These are phyloP conservation scores for Eupithecia centaureata DNA, from an alignment of 2,888 invertebrate species.

Conservation along the genomic window DNA sequence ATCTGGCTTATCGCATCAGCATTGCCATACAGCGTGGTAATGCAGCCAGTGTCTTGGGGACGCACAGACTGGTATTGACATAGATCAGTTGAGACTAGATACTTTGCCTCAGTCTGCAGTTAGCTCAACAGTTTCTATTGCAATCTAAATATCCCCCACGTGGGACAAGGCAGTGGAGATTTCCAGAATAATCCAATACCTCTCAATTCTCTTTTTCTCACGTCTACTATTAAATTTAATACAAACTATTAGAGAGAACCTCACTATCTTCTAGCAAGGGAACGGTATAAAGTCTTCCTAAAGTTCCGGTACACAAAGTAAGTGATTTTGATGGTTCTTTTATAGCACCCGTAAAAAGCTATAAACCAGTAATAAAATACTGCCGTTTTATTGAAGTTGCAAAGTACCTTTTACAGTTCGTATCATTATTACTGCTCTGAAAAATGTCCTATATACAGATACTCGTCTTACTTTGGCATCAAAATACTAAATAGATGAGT, in stretches of 20 bases:
- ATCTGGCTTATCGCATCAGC: too few relatives aligned
- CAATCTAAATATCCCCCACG: too few relatives aligned
- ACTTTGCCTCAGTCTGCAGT: too few relatives aligned
- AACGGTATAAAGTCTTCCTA: slow-evolving; percentile 18
- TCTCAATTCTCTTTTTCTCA: too few relatives aligned
- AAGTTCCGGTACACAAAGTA: slow-evolving; percentile 23
- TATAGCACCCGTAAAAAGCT: slow-evolving; percentile 36
- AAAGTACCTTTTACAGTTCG: slow-evolving; percentile 1
- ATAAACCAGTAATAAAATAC: slow-evolving; percentile 17
- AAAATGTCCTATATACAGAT: neutral
- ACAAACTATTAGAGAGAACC: neutral
- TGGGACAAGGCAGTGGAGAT: too few relatives aligned
- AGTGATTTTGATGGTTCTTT: slow-evolving; percentile 37
- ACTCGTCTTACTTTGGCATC: neutral
- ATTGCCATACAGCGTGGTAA: too few relatives aligned
- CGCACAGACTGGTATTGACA: too few relatives aligned
- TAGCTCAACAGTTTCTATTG: too few relatives aligned
- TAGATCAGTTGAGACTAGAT: too few relatives aligned
- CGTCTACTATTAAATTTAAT: neutral
- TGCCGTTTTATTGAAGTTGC: slow-evolving; percentile 10
- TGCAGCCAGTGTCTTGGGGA: too few relatives aligned
- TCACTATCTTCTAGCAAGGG: neutral
- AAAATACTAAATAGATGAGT: neutral
- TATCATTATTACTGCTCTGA: neutral
- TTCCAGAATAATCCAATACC: too few relatives aligned